Conservation (phyloP, 2,113 vertebrate genomes). For the Clarias magur region DNA sequence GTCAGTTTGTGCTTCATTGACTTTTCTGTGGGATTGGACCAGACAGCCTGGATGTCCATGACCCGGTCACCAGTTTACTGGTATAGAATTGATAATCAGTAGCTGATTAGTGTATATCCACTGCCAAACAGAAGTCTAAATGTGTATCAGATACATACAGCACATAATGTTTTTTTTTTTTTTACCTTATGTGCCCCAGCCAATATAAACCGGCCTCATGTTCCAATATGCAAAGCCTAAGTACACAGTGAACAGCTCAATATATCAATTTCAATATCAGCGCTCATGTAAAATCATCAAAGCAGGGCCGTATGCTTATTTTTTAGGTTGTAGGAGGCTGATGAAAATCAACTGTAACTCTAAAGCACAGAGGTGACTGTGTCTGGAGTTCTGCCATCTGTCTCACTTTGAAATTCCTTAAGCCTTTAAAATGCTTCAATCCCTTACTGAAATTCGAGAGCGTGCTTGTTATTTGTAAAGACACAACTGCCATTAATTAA, state of each 20-base stretch:
- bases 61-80: no score
- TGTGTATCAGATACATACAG: background rate
- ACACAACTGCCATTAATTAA: background rate
- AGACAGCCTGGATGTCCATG: no score
- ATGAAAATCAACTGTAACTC: background rate
- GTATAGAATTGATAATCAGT: no score
- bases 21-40: no score
- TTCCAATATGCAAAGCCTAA: background rate
- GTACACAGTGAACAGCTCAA: background rate
- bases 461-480: background rate
- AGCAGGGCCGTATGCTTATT: background rate
- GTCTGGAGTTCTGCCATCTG: background rate
- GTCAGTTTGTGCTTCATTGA: no score
- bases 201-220: background rate
- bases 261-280: background rate
- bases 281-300: slow-evolving; percentile 18
- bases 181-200: background rate
- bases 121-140: background rate
- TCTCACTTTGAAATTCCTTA: background rate
- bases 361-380: background rate
- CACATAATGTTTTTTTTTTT: background rate
- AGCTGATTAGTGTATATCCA: background rate
- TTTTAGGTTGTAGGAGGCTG: background rate
- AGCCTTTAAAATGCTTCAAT: background rate
- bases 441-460: background rate